A percentile compares a stretch with the other conserved stretches of the same genome.
Evolutionary conservation across 2,888 invertebrate species (phyloP).

Genomic region (Heliothis peltigera): DNA sequence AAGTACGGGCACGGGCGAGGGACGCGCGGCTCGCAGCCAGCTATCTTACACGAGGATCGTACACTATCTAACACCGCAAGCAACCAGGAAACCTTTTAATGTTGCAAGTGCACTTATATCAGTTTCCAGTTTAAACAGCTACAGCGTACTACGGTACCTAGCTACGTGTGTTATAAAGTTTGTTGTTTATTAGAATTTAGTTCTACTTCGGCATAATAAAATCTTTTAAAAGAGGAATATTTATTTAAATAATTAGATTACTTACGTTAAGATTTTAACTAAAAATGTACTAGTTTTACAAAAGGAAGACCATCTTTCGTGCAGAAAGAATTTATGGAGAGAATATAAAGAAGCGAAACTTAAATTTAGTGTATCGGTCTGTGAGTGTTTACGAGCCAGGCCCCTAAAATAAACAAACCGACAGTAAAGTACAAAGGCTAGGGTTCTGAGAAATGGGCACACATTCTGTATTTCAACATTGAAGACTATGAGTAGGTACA

Average conservation of each 20-base stretch:
- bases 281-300: conserved; percentile 30
- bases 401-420: conserved; percentile 86
- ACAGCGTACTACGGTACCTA: conserved; percentile 33
- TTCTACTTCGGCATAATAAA: conserved; percentile 7
- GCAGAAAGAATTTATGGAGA: conserved; percentile 73
- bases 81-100: conserved; percentile 71
- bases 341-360: conserved; percentile 82
- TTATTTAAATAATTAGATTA: conserved; percentile 20
- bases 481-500: conserved; percentile 63
- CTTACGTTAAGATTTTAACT: conserved; percentile 10
- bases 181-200: conserved; percentile 25
- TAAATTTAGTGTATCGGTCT: conserved; percentile 85
- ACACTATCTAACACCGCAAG: conserved; percentile 72
- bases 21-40: conserved; percentile 77
- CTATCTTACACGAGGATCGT: conserved; percentile 77
- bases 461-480: conserved; percentile 80
- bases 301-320: conserved; percentile 23
- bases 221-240: conserved; percentile 9
- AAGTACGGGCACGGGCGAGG: conserved; percentile 78
- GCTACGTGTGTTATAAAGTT: conserved; percentile 24
- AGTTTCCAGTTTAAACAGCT: conserved; percentile 66
- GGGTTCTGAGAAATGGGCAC: conserved; percentile 78
- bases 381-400: conserved; percentile 86
- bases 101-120: conserved; percentile 71
- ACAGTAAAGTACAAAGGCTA: conserved; percentile 83